Conservation (phyloP, 2,888 invertebrate genomes). For the Troides oblongomaculatus region DNA sequence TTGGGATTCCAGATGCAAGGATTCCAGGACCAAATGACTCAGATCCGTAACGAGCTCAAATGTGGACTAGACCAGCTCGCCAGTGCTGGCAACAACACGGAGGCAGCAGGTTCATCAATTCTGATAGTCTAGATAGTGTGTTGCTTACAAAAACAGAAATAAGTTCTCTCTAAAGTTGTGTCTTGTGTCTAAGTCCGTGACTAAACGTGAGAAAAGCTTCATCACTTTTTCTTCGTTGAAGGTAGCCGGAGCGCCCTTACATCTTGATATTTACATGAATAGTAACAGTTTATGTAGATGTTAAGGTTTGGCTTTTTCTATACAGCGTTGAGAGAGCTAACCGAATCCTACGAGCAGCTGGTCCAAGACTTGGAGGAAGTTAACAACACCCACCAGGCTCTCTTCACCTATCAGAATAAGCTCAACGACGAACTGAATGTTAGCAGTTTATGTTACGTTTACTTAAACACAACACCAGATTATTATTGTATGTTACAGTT, state of each 20-base stretch:
- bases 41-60: slow-evolving; percentile 52
- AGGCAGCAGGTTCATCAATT: slow-evolving; percentile 38
- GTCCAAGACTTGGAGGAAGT: slow-evolving; percentile 48
- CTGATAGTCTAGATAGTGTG: too few relatives aligned
- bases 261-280: too few relatives aligned
- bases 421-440: slow-evolving; percentile 54
- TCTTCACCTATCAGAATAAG: slow-evolving; percentile 44
- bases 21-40: slow-evolving; percentile 61
- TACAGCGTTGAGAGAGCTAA: slow-evolving; percentile 59
- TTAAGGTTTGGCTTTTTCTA: neutral
- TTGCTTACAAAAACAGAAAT: too few relatives aligned
- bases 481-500: too few relatives aligned
- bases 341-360: slow-evolving; percentile 50
- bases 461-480: too few relatives aligned
- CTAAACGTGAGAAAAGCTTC: too few relatives aligned
- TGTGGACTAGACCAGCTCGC: slow-evolving; percentile 50
- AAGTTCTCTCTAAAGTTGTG: too few relatives aligned
- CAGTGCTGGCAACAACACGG: slow-evolving; percentile 53
- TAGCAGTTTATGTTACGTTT: slow-evolving; percentile 14
- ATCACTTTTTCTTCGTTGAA: too few relatives aligned
- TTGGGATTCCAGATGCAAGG: slow-evolving; percentile 50
- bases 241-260: too few relatives aligned
- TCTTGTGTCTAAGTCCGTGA: too few relatives aligned
- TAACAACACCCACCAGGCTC: slow-evolving; percentile 43
- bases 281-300: neutral